Conservation (phyloP, 2,888 invertebrate species). For the Ennomos fuscantarius region DNA sequence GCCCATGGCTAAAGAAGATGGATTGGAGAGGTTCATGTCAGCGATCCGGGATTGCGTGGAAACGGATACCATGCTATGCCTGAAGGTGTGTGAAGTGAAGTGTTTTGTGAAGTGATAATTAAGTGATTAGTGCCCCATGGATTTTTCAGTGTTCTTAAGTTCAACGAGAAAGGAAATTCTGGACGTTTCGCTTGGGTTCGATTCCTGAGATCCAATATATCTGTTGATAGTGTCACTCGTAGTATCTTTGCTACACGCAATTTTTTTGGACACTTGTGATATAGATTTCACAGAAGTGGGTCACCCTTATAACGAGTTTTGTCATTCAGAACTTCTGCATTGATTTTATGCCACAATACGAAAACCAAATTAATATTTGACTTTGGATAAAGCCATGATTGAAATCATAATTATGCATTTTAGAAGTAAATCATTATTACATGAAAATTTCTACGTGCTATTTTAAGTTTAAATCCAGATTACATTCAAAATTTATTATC, state of each 20-base stretch:
- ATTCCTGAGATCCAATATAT: constrained; percentile 20
- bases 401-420: too few relatives aligned
- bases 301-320: background rate
- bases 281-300: constrained; percentile 1
- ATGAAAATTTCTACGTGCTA: too few relatives aligned
- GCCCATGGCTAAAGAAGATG: constrained; percentile 74
- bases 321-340: too few relatives aligned
- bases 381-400: too few relatives aligned
- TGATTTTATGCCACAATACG: too few relatives aligned
- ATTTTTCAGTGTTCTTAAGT: constrained; percentile 26
- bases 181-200: constrained; percentile 27
- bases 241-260: background rate
- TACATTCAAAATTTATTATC: too few relatives aligned
- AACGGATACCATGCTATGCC: constrained; percentile 88
- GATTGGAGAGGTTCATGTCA: constrained; percentile 71
- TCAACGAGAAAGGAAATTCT: background rate
- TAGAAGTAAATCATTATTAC: too few relatives aligned
- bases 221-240: too few relatives aligned
- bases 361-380: too few relatives aligned
- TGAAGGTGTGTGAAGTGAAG: constrained; percentile 88
- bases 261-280: background rate
- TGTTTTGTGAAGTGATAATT: constrained; percentile 50
- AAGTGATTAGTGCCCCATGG: constrained; percentile 46
- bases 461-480: too few relatives aligned
- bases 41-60: constrained; percentile 88